Evolutionary conservation across 2,888 invertebrate species (phyloP), one percentile per base, ranked within the genome.

Genomic region (Orchesellides sinensis): DNA sequence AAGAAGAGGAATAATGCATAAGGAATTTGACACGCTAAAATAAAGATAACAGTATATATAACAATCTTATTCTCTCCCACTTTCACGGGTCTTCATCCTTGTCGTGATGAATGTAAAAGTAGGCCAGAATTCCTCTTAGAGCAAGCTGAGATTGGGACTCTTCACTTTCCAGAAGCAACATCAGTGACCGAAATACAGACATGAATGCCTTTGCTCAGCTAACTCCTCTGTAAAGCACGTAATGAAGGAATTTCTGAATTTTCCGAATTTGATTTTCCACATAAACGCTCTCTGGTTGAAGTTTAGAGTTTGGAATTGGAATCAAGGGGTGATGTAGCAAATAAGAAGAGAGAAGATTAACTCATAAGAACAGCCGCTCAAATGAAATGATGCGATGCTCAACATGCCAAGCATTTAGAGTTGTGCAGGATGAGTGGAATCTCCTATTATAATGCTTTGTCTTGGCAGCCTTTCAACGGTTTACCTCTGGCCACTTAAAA

Each of bases 301-400:
- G 70, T 70, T 72, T 59, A 8, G 4, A 45, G 59, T 72, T 54
- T 35, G 17, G 19, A 21, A 54, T 12, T 12, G 49, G 49, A 49
- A 49, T 49, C 21, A 49, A n/a, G 19, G 12, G 21, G 49, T n/a
- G 21, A 25, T 19, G 29, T 61, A 17, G 59, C 72, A 73, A 74
- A 74, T 65, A 54, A 45, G 74, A 54, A 74, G 54, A n/a, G n/a
- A 74, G 74, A 59, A 74, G 65, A 74, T 74, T 74, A 74, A 74
- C 74, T 74, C 74, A 74, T 74, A 65, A 54, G 65, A 17, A n/a
- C 32, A 63, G 0, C n/a, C n/a, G n/a, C n/a, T n/a, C n/a, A n/a
- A n/a, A n/a, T n/a, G n/a, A n/a, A n/a, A n/a, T n/a, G n/a, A n/a
- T n/a, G n/a, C n/a, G n/a, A n/a, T n/a, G n/a, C n/a, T n/a, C n/a